Base-by-base conservation (phyloP, 2,888 invertebrate species). In the Tryphoninae sp. region DNA sequence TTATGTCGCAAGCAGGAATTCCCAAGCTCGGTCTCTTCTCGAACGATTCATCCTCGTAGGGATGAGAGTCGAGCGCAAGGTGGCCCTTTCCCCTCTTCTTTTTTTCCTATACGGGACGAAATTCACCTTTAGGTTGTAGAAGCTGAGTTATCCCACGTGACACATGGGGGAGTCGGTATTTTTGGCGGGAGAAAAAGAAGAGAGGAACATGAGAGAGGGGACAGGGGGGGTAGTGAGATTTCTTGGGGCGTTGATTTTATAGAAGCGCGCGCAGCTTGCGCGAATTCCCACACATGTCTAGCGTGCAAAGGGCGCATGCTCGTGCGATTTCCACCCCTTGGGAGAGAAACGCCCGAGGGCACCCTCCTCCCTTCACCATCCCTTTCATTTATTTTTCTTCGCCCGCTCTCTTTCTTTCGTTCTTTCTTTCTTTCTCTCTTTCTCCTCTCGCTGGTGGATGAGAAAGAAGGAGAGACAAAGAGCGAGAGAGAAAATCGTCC, bases 221-320 rank as follows among this genome's bases (percentile, higher is more conserved):
- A 6, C 6, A 6, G 33, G 33, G 61, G 4, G 62, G 64, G 64
- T 42, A 45, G 16, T 40, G 65, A 78, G 55, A 81, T 81, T 83
- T 81, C 73, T 77, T 71, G 80, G 33, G 82, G 82, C 79, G 80
- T 67, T 72, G 74, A 61, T 59, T 53, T 67, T 51, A 49, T 42
- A 51, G 23, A 59, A 58, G 86, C 87, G 84, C 86, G 86, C 87
- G 86, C 89, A 88, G 88, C 89, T 89, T 88, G 88, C 88, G 82
- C 81, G 65, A 81, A 88, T 89, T 89, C 89, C 89, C 89, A 89
- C 89, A 88, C 86, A 73, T 71, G 73, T 59, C 71, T 59, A 78
- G 74, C 61, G 72, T 62, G 55, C 33, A 75, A 79, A 75, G 80
- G 72, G 81, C 81, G 81, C 83, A 84, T 71, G 59, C 78, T 81